Percentiles rank a stretch among this genome's conserved stretches.
Evolutionary conservation across 2,797 vertebrate genomes (phyloP).

Genomic region (Discoglossus pictus): DNA sequence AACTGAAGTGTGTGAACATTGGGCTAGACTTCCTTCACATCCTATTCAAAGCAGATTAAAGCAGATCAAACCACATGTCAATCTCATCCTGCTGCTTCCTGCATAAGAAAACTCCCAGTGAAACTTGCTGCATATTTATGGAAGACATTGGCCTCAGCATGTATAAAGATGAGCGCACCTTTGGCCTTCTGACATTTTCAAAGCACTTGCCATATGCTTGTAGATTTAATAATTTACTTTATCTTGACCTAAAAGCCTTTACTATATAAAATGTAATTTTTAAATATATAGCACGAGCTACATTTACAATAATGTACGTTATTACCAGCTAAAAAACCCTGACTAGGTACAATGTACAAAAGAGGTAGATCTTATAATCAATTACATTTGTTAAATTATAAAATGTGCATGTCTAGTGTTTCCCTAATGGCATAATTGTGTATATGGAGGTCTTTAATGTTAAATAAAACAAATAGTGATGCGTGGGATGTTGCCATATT

Average conservation of each 20-base stretch:
- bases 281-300: not conserved
- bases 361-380: no score
- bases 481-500: no score
- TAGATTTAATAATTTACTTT: not conserved
- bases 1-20: slow-evolving; percentile 36
- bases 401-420: not conserved
- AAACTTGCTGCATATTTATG: slow-evolving; percentile 28
- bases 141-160: slow-evolving; percentile 2
- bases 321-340: no score
- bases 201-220: slow-evolving; percentile 11
- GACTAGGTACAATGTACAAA: no score
- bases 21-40: slow-evolving; percentile 31
- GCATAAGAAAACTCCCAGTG: slow-evolving; percentile 11
- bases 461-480: no score
- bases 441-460: no score
- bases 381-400: slow-evolving; percentile 21
- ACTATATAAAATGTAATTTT: not conserved
- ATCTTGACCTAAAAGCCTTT: slow-evolving; percentile 18
- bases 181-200: slow-evolving; percentile 23
- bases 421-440: no score
- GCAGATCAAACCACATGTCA: slow-evolving; percentile 57
- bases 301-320: not conserved
- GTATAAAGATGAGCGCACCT: slow-evolving; percentile 9
- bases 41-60: slow-evolving; percentile 49
- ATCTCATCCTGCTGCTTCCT: slow-evolving; percentile 24